Percentiles rank a stretch among this genome's conserved stretches.
Evolutionary conservation across 2,888 invertebrate genomes (phyloP).

Genomic region (Philereme transversata): DNA sequence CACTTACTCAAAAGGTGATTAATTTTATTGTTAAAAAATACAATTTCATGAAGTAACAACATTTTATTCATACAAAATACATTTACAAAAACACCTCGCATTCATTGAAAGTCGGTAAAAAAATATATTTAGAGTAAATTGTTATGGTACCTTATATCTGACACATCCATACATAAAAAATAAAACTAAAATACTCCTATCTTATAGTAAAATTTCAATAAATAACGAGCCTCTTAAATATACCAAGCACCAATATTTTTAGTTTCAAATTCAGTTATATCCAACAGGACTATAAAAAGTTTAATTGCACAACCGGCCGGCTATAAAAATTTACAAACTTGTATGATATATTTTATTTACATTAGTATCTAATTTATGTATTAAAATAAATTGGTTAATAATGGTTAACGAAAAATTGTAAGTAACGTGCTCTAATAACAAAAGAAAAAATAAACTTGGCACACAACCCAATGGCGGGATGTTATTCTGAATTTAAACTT

Average conservation of each 20-base stretch:
- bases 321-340: constrained; percentile 60
- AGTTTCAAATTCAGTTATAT: constrained; percentile 49
- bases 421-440: not conserved
- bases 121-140: constrained; percentile 40
- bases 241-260: constrained; percentile 59
- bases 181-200: constrained; percentile 10
- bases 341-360: constrained; percentile 52
- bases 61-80: constrained; percentile 51
- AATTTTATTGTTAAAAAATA: too few relatives aligned
- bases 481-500: constrained; percentile 18
- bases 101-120: constrained; percentile 49
- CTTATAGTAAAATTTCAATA: constrained; percentile 42
- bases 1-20: too few relatives aligned
- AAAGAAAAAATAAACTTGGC: constrained; percentile 32
- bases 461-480: constrained; percentile 34
- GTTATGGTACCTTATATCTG: constrained; percentile 1
- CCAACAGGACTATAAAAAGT: constrained; percentile 52
- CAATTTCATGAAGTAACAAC: too few relatives aligned
- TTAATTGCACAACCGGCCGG: constrained; percentile 82
- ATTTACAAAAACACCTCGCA: constrained; percentile 43
- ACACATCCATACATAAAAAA: too few relatives aligned
- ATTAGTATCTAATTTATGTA: constrained; percentile 33
- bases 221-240: constrained; percentile 64
- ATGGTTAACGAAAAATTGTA: not conserved
- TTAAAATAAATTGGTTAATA: not conserved